These are phyloP conservation scores for Amorpha juglandis DNA, from an alignment of 2,888 invertebrate genomes.

Conservation along the genomic window DNA sequence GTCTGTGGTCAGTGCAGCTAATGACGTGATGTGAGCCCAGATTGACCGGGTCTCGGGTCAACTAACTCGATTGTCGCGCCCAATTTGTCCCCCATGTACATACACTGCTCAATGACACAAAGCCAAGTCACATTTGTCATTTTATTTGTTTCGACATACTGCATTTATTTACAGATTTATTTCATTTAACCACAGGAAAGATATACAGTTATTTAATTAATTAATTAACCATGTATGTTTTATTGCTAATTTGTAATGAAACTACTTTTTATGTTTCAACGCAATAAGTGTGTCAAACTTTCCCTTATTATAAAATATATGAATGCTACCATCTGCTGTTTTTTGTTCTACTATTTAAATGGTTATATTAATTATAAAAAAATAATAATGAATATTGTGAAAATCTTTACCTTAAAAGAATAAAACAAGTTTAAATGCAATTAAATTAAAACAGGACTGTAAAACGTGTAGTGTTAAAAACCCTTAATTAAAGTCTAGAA, in stretches of 20 bases:
- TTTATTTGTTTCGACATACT: slow-evolving; percentile 32
- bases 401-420: too few species aligned
- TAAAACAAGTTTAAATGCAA: neutral
- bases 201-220: neutral
- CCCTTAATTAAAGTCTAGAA: slow-evolving; percentile 64
- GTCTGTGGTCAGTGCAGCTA: slow-evolving; percentile 44
- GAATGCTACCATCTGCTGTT: neutral
- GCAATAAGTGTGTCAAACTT: too few species aligned
- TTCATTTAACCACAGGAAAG: slow-evolving; percentile 25
- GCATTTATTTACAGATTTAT: slow-evolving; percentile 45
- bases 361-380: neutral
- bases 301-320: neutral
- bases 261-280: too few species aligned
- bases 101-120: slow-evolving; percentile 57
- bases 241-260: neutral
- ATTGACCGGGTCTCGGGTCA: slow-evolving; percentile 71
- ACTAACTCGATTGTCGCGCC: slow-evolving; percentile 80
- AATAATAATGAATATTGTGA: too few species aligned
- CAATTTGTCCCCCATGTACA: slow-evolving; percentile 77
- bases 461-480: slow-evolving; percentile 46
- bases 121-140: slow-evolving; percentile 57
- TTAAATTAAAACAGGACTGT: too few species aligned
- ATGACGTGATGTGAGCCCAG: slow-evolving; percentile 58
- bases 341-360: too few species aligned
- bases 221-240: neutral